Percentiles rank a stretch among this genome's conserved stretches.
These are phyloP conservation scores for Sciurus niger DNA, from an alignment of 2,113 vertebrate species.

Conservation along the genomic window DNA sequence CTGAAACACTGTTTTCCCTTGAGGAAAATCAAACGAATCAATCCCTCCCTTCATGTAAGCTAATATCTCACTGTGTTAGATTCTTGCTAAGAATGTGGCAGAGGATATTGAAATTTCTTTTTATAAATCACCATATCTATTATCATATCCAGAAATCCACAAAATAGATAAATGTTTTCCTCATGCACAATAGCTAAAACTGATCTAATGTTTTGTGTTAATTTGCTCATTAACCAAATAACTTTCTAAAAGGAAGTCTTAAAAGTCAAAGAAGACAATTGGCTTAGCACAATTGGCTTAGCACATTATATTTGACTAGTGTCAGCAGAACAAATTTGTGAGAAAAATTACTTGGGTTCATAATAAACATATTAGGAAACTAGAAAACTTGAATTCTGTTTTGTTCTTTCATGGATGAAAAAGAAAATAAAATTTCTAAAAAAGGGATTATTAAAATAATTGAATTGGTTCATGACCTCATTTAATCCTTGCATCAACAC, in stretches of 20 bases:
- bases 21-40: constrained; percentile 83
- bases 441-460: not conserved
- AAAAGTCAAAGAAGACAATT: not conserved
- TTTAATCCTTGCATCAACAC: not conserved
- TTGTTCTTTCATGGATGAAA: constrained; percentile 3
- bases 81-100: constrained; percentile 55
- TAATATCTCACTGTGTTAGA: constrained; percentile 73
- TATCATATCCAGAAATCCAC: not conserved
- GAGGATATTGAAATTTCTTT: constrained; percentile 49
- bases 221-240: not conserved
- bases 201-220: not conserved
- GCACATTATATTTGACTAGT: not conserved
- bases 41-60: constrained; percentile 78
- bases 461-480: constrained; percentile 17
- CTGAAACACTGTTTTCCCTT: constrained; percentile 73
- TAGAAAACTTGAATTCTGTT: not conserved
- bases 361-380: not conserved
- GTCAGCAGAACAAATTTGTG: not conserved
- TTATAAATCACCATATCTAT: constrained; percentile 45
- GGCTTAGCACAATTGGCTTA: not conserved
- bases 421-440: not conserved
- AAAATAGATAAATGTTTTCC: constrained; percentile 13
- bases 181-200: constrained; percentile 5
- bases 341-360: not conserved
- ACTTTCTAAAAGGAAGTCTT: constrained; percentile 1